Conservation (phyloP, 2,797 vertebrate species). For the Hipposideros larvatus region DNA sequence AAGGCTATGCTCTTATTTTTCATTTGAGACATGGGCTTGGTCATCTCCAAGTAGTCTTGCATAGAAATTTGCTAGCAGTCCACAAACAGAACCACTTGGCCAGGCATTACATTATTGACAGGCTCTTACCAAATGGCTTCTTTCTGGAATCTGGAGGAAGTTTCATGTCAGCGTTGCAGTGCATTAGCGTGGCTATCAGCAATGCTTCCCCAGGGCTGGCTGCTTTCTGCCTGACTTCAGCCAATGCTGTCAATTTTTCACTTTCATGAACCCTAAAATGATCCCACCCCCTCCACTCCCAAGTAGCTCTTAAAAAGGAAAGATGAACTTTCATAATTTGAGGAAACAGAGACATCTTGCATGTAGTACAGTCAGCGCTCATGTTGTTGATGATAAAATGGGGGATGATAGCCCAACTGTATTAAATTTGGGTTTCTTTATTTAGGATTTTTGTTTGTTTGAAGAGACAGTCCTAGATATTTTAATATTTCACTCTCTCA, state of each 20-base stretch:
- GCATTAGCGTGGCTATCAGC: conserved; percentile 61
- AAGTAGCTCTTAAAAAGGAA: conserved; percentile 63
- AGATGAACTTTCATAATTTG: conserved; percentile 67
- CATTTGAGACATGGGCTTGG: conserved; percentile 41
- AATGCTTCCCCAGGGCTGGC: conserved; percentile 63
- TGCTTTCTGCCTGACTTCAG: conserved; percentile 72
- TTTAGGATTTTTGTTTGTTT: not conserved
- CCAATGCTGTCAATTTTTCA: conserved; percentile 62
- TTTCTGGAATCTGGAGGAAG: conserved; percentile 76
- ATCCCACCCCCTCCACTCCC: not conserved
- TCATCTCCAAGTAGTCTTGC: conserved; percentile 6
- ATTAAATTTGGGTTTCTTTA: conserved; percentile 12
- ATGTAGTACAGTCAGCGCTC: conserved; percentile 55
- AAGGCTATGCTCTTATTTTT: conserved; percentile 58
- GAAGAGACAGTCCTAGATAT: conserved; percentile 12
- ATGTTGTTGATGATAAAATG: not conserved
- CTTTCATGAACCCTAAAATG: conserved; percentile 64
- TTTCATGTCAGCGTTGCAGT: conserved; percentile 61
- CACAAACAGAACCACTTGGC: conserved; percentile 62
- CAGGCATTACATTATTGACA: conserved; percentile 74
- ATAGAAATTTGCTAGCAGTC: conserved; percentile 67
- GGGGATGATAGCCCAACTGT: not conserved
- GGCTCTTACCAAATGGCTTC: conserved; percentile 59
- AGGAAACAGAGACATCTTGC: conserved; percentile 53
- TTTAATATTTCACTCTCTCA: not conserved